Conservation (phyloP, 2,113 vertebrate genomes). For the Amblyornis subalaris region DNA sequence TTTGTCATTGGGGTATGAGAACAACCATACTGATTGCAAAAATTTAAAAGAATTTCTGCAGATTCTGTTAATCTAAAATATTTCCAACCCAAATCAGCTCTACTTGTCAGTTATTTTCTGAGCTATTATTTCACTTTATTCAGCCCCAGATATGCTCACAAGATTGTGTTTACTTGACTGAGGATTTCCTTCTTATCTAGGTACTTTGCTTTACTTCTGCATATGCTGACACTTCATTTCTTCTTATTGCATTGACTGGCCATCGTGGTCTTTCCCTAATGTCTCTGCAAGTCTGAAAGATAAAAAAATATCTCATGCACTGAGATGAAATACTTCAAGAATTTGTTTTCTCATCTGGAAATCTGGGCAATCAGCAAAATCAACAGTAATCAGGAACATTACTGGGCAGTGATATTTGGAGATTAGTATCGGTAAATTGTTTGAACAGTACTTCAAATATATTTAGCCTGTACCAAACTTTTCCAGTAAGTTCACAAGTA, state of each 20-base stretch:
- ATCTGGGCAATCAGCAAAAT: not conserved
- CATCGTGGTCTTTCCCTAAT: not conserved
- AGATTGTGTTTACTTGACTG: not conserved
- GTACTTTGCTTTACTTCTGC: not conserved
- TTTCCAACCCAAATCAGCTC: not conserved
- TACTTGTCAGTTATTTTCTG: not conserved
- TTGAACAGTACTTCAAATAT: not conserved
- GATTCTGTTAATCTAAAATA: not conserved
- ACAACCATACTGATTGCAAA: not conserved
- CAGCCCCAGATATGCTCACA: not conserved
- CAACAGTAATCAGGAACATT: not conserved
- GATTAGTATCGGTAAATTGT: not conserved
- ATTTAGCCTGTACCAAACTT: not conserved
- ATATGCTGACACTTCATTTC: not conserved
- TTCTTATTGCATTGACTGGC: not conserved
- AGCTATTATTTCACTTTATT: not conserved
- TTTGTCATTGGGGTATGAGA: not conserved
- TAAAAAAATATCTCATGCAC: not conserved
- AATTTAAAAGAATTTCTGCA: not conserved
- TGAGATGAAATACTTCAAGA: not conserved
- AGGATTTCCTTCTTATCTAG: not conserved
- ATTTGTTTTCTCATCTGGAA: not conserved
- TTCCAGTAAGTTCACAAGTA: not conserved
- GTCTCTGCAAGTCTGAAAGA: not conserved
- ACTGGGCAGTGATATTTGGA: rapidly evolving